These are phyloP conservation scores for Diaprepes abbreviatus DNA, from an alignment of 2,888 invertebrate species.

Conservation along the genomic window DNA sequence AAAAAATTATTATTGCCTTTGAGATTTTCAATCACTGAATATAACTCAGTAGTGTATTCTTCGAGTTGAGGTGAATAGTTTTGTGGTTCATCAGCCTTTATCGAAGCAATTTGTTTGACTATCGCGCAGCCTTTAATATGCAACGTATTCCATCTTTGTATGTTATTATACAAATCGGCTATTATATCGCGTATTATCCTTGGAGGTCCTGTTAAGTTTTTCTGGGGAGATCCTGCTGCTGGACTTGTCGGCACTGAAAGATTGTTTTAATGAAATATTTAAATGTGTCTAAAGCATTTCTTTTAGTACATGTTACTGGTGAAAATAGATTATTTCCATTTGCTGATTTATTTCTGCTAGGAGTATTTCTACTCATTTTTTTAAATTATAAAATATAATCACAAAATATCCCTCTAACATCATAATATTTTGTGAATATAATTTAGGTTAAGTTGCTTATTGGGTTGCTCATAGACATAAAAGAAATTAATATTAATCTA, in stretches of 20 bases:
- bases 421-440: too few relatives aligned
- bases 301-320: constrained; percentile 53
- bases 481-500: too few relatives aligned
- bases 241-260: constrained; percentile 66
- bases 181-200: constrained; percentile 71
- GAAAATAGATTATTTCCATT: constrained; percentile 47
- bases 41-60: constrained; percentile 56
- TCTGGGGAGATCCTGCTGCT: constrained; percentile 61
- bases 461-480: too few relatives aligned
- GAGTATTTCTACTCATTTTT: constrained; percentile 48
- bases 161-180: constrained; percentile 70
- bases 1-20: constrained; percentile 56
- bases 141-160: constrained; percentile 70
- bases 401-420: too few relatives aligned
- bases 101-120: constrained; percentile 65
- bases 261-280: neutral
- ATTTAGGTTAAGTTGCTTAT: too few relatives aligned
- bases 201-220: constrained; percentile 72
- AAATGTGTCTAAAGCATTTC: neutral
- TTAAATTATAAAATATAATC: too few relatives aligned
- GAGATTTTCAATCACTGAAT: constrained; percentile 56
- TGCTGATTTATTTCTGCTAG: constrained; percentile 37
- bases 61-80: constrained; percentile 53
- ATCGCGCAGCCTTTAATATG: constrained; percentile 67
- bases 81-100: constrained; percentile 57